Evolutionary conservation across 2,888 invertebrate species (phyloP).

Genomic region (Linnaemya vulpina): DNA sequence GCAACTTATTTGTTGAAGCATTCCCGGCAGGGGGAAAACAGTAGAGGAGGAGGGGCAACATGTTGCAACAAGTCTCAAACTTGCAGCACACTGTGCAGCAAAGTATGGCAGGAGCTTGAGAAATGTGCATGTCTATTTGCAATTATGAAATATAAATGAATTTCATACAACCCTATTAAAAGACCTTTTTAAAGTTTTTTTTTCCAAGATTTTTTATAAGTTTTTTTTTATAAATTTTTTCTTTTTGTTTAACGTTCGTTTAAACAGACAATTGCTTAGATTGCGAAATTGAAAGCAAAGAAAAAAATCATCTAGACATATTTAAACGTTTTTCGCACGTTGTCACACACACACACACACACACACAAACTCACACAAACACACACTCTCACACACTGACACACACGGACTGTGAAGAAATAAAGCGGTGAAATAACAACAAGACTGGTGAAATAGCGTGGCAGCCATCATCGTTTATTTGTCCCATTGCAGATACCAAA

Average conservation of each 20-base stretch:
- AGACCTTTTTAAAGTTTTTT: conserved; percentile 6
- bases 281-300: conserved; percentile 31
- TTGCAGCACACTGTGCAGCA: conserved; percentile 13
- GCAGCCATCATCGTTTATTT: conserved; percentile 39
- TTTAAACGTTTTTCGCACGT: conserved; percentile 63
- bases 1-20: conserved; percentile 19
- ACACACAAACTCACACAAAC: not conserved
- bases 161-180: conserved; percentile 63
- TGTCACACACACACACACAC: not conserved
- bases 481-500: not conserved
- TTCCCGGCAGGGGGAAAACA: not conserved
- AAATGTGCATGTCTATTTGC: conserved; percentile 69
- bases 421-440: not conserved
- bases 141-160: conserved; percentile 68
- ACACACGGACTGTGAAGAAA: not conserved
- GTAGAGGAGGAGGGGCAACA: conserved; percentile 2
- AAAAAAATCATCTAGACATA: conserved; percentile 28
- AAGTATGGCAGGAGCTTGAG: conserved; percentile 19
- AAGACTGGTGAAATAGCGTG: not conserved
- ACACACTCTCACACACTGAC: conserved; percentile 35
- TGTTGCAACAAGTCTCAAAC: conserved; percentile 49
- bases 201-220: too few species aligned
- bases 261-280: conserved; percentile 48
- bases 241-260: conserved; percentile 12
- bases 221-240: not conserved